A percentile compares a stretch with the other conserved stretches of the same genome.
Evolutionary conservation across 2,113 vertebrate genomes (phyloP).

Genomic region (Cheilinus undulatus): DNA sequence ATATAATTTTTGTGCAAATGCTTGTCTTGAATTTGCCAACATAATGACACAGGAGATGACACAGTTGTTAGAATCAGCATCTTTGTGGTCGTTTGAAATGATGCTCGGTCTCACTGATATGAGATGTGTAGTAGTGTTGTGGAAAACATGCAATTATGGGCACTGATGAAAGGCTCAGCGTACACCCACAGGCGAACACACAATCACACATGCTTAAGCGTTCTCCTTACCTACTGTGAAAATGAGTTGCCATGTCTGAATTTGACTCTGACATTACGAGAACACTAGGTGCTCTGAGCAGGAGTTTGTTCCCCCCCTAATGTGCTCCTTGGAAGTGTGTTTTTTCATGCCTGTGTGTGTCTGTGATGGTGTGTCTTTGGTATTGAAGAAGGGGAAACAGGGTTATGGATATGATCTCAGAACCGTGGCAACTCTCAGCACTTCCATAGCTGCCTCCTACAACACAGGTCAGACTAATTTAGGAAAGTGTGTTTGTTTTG

Average conservation of each 20-base stretch:
- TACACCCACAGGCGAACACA: background rate
- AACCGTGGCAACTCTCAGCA: conserved; percentile 9
- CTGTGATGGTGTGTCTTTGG: background rate
- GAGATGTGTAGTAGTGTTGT: conserved; percentile 41
- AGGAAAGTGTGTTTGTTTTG: background rate
- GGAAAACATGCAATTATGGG: conserved; percentile 35
- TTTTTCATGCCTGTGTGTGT: conserved; percentile 10
- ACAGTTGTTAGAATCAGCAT: background rate
- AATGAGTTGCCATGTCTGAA: conserved; percentile 25
- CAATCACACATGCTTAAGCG: conserved; percentile 8
- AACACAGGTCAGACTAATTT: conserved; percentile 36
- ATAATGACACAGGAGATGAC: conserved; percentile 26
- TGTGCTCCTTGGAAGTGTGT: conserved; percentile 25
- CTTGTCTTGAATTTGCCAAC: conserved; percentile 8
- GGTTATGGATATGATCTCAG: conserved; percentile 43
- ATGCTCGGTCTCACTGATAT: conserved; percentile 19
- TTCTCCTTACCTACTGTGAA: conserved; percentile 20
- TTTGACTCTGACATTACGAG: conserved; percentile 64
- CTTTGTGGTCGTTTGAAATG: conserved; percentile 30
- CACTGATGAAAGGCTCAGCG: conserved; percentile 31
- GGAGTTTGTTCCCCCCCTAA: conserved; percentile 34
- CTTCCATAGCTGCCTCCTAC: conserved; percentile 2
- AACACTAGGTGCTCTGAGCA: conserved; percentile 65
- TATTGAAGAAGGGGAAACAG: conserved; percentile 2
- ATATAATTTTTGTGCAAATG: conserved; percentile 2